Evolutionary conservation across 2,113 vertebrate species (phyloP), one percentile per base, ranked within the genome.

Genomic region (Nannobrachium achirus): DNA sequence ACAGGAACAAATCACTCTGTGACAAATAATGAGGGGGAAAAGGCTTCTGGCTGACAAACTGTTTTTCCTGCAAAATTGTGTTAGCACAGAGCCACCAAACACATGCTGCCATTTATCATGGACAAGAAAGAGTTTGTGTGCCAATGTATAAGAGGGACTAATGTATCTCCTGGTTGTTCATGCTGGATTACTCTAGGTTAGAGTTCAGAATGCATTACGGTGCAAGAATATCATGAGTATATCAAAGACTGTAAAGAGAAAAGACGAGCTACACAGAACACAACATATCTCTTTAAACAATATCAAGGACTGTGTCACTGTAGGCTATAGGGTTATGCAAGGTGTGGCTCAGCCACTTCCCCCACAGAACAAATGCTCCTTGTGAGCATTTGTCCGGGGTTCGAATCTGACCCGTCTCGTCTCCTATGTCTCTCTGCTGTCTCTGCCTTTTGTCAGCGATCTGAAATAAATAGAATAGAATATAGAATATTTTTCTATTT

Each of bases 61-160:
- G 76, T 69, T 82, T 87, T 89, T 87, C n/a, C 78, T 81, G 62
- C 65, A 86, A 75, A 82, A 84, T 64, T 78, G 77, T 84, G 79
- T 88, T 76, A 73, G 65, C 39, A 60, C 45, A 55, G 51, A 67
- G 69, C 51, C 9, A 63, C 80, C 78, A 78, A 68, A 79, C 42
- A 82, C 71, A 71, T 38, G 18, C 67, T 46, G 56, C 45, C 66
- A 65, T 75, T 76, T 79, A 78, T 78, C 38, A 69, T 48, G 56
- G 72, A 55, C 19, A 10, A 64, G 49, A 52, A 39, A 52, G 33
- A 3, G 4, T 51, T 69, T 63, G 63, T 57, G 72, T 20, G 48
- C 20, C 69, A 39, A 65, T 69, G 68, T 57, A 76, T 51, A 66
- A 4, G 10, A 55, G 49, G 25, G 38, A 48, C 10, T 18, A 56